phyloP scores from a whole-genome alignment of 2,888 invertebrate species.

The Sinelater perroti region DNA sequence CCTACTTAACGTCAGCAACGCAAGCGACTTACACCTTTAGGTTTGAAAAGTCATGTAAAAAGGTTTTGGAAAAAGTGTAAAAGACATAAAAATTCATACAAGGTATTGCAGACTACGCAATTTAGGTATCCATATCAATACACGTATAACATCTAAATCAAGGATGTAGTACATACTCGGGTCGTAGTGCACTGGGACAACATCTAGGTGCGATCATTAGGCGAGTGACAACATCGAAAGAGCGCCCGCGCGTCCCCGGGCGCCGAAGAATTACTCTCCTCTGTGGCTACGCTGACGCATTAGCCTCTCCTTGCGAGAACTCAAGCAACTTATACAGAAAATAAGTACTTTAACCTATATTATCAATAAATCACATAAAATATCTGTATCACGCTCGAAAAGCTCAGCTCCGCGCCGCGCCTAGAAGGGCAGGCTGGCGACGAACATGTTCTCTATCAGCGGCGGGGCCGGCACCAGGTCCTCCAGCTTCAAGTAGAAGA shows the following conservation, averaged over 20 bases:
- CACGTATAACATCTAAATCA: conserved; percentile 19
- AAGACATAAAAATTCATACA: conserved; percentile 35
- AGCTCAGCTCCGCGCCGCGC: conserved; percentile 30
- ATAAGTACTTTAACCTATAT: conserved; percentile 30
- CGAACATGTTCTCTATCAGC: conserved; percentile 94
- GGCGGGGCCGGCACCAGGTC: conserved; percentile 92
- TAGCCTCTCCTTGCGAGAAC: conserved; percentile 10
- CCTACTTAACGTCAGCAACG: not conserved
- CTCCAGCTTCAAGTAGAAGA: conserved; percentile 93
- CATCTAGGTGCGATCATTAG: conserved; percentile 30
- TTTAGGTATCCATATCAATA: conserved; percentile 8
- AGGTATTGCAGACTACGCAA: conserved; percentile 32
- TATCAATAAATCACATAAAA: conserved; percentile 58
- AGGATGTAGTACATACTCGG: conserved; percentile 17
- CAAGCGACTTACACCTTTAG: not conserved
- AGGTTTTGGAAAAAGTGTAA: conserved; percentile 40
- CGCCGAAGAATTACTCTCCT: conserved; percentile 1
- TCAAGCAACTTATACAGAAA: conserved; percentile 7
- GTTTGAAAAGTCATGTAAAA: conserved; percentile 31
- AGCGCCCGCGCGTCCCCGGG: not conserved
- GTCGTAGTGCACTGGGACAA: conserved; percentile 23
- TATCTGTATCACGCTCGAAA: conserved; percentile 53
- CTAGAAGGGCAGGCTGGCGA: conserved; percentile 93
- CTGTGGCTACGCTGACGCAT: not conserved
- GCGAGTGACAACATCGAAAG: conserved; percentile 28